Evolutionary conservation across 2,888 invertebrate species (phyloP), one percentile per base, ranked within the genome.

Genomic region (Tetragnatha montana): DNA sequence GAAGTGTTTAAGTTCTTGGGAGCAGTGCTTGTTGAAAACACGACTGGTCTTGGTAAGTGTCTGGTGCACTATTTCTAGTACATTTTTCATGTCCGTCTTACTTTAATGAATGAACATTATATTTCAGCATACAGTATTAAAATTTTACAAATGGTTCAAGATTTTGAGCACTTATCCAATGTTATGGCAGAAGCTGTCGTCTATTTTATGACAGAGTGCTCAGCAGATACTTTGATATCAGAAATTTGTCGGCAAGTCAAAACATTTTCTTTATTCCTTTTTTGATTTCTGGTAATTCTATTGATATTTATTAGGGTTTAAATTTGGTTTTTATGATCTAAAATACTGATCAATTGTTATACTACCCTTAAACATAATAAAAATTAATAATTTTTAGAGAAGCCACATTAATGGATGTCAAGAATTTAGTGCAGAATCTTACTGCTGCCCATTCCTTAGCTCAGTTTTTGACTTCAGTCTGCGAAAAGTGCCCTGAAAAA

Each of bases 1-100:
- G 96, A 96, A 17, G 95, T 97, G 7, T 96, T 96, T 93, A 96
- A 97, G 94, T 95, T 98, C 70, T 94, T 98, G 89, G 97, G 97
- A 17, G 95, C 95, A 3, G 95, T 97, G 75, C 95, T 98, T 22
- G 97, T 96, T 93, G 95, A 95, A 81, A 97, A 97, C 93, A 97
- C 96, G 93, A 97, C 98, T 94, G 96, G 95, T 93, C 92, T 95
- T 93, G 94, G 95, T 95, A 92, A 90, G 85, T 69, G 35, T 12
- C 74, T 69, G 49, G 70, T 79, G 21, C 19, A 19, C 21, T 49
- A 82, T 51, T 79, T 70, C 68, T 69, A 17, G 35, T 81, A 82
- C 22, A 21, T 87, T 89, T 73, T 76, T 50, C 6, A 14, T 76
- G 8, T 81, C 50, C 8, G 6, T 47, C 22, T 76, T 10, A 49